A percentile compares a stretch with the other conserved stretches of the same genome.
These are phyloP conservation scores for Hemicrepidius hirtus DNA, from an alignment of 2,888 invertebrate genomes.

Conservation along the genomic window DNA sequence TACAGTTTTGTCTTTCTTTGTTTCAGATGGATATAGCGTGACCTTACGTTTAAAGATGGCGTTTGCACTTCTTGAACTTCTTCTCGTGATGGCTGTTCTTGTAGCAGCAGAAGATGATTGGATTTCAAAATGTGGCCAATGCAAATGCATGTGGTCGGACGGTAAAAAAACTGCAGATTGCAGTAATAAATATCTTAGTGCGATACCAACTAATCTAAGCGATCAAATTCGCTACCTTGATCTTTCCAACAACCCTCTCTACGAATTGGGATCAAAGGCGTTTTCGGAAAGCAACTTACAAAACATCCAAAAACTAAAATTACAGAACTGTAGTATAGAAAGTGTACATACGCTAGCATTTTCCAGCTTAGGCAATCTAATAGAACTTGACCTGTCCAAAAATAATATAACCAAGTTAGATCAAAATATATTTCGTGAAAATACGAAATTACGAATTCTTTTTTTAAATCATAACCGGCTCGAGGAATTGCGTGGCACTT, in stretches of 20 bases:
- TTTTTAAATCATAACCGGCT: slow-evolving; percentile 85
- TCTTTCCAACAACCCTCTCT: slow-evolving; percentile 81
- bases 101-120: slow-evolving; percentile 76
- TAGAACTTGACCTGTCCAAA: slow-evolving; percentile 87
- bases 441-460: slow-evolving; percentile 82
- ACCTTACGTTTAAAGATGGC: slow-evolving; percentile 49
- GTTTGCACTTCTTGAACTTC: slow-evolving; percentile 54
- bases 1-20: slow-evolving; percentile 33
- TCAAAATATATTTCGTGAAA: slow-evolving; percentile 82
- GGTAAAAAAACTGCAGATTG: slow-evolving; percentile 92
- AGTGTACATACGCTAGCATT: slow-evolving; percentile 85
- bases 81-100: slow-evolving; percentile 64
- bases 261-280: slow-evolving; percentile 79
- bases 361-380: slow-evolving; percentile 83
- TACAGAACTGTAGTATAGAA: slow-evolving; percentile 84
- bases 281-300: slow-evolving; percentile 82
- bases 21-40: slow-evolving; percentile 58
- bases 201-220: slow-evolving; percentile 84
- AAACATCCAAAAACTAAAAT: slow-evolving; percentile 87
- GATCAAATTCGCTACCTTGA: slow-evolving; percentile 83
- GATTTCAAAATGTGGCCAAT: slow-evolving; percentile 74
- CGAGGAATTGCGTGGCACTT: slow-evolving; percentile 77
- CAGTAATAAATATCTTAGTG: slow-evolving; percentile 73
- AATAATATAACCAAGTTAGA: slow-evolving; percentile 81
- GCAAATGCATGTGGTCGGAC: slow-evolving; percentile 90